These are phyloP conservation scores for Yoshiicerus persimilis DNA, from an alignment of 1,140 invertebrate species.

Conservation along the genomic window DNA sequence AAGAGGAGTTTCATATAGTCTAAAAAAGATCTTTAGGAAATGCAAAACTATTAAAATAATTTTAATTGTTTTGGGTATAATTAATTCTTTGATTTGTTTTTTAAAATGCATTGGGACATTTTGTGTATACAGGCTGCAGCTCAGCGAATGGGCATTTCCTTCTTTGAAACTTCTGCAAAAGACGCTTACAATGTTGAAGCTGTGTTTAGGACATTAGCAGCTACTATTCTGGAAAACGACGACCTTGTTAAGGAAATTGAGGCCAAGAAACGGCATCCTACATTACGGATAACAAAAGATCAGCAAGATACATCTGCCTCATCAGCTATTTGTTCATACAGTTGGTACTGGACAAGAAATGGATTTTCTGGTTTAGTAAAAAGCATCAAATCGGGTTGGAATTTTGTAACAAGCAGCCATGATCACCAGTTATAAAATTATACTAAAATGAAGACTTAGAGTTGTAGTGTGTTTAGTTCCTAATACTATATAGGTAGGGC, in stretches of 20 bases:
- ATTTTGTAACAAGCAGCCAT: constrained; percentile 17
- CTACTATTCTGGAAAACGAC: constrained; percentile 42
- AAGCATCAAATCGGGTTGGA: constrained; percentile 38
- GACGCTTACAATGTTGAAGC: constrained; percentile 73
- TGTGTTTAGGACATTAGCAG: constrained; percentile 70
- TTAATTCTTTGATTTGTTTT: too few species aligned
- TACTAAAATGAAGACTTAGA: not conserved
- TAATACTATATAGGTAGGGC: not conserved
- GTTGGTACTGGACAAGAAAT: constrained; percentile 39
- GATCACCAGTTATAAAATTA: not conserved
- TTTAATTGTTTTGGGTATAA: too few species aligned
- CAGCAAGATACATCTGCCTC: not conserved
- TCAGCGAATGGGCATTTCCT: constrained; percentile 77
- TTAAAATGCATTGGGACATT: not conserved
- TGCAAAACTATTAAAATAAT: too few species aligned
- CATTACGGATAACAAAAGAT: constrained; percentile 23
- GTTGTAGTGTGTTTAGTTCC: not conserved
- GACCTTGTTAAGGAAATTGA: constrained; percentile 35
- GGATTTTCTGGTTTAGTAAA: constrained; percentile 31
- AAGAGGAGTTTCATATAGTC: not conserved
- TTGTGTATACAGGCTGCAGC: constrained; percentile 58
- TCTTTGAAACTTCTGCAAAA: constrained; percentile 86
- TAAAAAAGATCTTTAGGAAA: too few species aligned
- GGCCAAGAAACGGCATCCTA: constrained; percentile 30
- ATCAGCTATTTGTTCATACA: constrained; percentile 29